Percentiles rank a stretch among this genome's conserved stretches.
Conservation (phyloP, 2,797 vertebrate species). For the Sebastes miniatus region DNA sequence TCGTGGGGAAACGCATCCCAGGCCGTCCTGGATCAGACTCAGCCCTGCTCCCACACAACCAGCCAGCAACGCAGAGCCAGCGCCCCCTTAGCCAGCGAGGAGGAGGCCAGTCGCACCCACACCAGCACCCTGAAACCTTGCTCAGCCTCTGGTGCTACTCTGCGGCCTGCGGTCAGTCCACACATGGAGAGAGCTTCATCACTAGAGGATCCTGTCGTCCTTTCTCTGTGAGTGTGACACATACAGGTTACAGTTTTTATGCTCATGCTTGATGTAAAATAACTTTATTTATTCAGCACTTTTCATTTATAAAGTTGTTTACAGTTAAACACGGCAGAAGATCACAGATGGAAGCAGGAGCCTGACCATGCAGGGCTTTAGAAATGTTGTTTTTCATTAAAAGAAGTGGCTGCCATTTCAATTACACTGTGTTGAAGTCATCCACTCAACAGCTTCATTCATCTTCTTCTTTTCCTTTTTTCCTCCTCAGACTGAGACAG, state of each 20-base stretch:
- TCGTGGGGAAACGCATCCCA: slow-evolving; percentile 53
- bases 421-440: not conserved
- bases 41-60: slow-evolving; percentile 44
- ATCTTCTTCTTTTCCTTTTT: not conserved
- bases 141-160: slow-evolving; percentile 54
- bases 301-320: not conserved
- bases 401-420: not conserved
- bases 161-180: slow-evolving; percentile 46
- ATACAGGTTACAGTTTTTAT: not conserved
- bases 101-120: slow-evolving; percentile 82
- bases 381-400: not conserved
- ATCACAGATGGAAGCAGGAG: not conserved
- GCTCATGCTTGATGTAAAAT: not conserved
- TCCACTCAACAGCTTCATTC: not conserved
- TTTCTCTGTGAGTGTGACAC: slow-evolving; percentile 88
- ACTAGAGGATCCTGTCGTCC: slow-evolving; percentile 89
- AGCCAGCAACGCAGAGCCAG: slow-evolving; percentile 54
- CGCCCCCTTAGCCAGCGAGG: slow-evolving; percentile 73
- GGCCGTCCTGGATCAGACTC: slow-evolving; percentile 23
- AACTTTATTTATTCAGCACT: not conserved
- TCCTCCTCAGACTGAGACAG: slow-evolving; percentile 85
- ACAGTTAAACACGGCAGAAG: not conserved
- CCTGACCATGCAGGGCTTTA: not conserved
- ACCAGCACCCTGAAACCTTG: slow-evolving; percentile 73
- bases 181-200: slow-evolving; percentile 76